phyloP scores from a whole-genome alignment of 2,113 vertebrate species.

The Cyprinus carpio region DNA sequence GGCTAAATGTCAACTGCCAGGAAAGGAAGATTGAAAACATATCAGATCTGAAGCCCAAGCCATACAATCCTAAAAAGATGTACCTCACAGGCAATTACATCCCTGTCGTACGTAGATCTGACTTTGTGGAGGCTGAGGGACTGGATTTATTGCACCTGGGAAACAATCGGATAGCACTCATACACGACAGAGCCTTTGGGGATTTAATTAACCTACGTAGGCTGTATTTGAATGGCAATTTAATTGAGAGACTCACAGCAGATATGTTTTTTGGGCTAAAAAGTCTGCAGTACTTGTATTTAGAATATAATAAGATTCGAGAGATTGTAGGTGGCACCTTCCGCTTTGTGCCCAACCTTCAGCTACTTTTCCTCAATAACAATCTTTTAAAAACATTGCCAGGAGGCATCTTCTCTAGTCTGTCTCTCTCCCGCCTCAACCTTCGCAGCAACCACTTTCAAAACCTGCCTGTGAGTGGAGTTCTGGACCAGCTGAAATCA shows the following conservation, averaged over 20 bases:
- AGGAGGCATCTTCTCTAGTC: slow-evolving; percentile 86
- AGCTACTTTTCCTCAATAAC: slow-evolving; percentile 96
- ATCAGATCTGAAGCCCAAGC: slow-evolving; percentile 96
- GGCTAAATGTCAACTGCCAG: slow-evolving; percentile 98
- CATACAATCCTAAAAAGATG: slow-evolving; percentile 99
- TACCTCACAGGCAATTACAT: slow-evolving; percentile 98
- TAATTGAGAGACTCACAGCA: slow-evolving; percentile 89
- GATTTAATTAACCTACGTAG: slow-evolving; percentile 94
- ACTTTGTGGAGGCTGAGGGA: slow-evolving; percentile 93
- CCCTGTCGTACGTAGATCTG: slow-evolving; percentile 86
- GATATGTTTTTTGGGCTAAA: slow-evolving; percentile 94
- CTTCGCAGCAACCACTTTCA: slow-evolving; percentile 93
- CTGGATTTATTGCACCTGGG: slow-evolving; percentile 97
- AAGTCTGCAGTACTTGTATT: slow-evolving; percentile 95
- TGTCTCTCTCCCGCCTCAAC: slow-evolving; percentile 90
- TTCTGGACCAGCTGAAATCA: slow-evolving; percentile 90
- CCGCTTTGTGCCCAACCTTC: slow-evolving; percentile 89
- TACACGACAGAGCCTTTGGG: slow-evolving; percentile 94
- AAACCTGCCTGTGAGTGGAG: slow-evolving; percentile 89
- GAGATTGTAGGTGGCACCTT: slow-evolving; percentile 91
- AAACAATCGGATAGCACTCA: slow-evolving; percentile 94
- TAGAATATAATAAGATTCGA: slow-evolving; percentile 95
- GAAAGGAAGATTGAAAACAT: slow-evolving; percentile 97
- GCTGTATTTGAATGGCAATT: slow-evolving; percentile 96
- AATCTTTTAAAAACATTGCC: slow-evolving; percentile 92